Base-by-base conservation (phyloP, 1,140 invertebrate genomes). In the Xylocopa sonorina region DNA sequence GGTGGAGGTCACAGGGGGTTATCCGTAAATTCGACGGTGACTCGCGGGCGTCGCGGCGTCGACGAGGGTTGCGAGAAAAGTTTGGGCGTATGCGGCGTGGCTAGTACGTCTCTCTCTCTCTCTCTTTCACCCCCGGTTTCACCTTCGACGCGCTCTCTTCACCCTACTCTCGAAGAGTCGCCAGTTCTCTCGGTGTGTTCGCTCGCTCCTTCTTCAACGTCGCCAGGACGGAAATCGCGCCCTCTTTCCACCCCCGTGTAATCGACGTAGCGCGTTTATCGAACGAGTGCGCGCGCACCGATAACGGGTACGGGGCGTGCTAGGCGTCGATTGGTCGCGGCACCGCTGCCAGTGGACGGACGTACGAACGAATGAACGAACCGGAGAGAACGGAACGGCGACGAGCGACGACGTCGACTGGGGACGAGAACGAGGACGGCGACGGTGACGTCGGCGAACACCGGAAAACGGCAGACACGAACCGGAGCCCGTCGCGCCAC, bases 221-320 rank as follows among this genome's bases (percentile, higher is more conserved):
- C n/a, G n/a, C n/a, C n/a, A n/a, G n/a, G n/a, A n/a, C n/a, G n/a
- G n/a, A n/a, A n/a, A n/a, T n/a, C n/a, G n/a, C 80, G 78, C 71
- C 76, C 50, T 84, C 73, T 51, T 88, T 80, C 87, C 85, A 85
- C 87, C 86, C 85, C 81, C 88, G 64, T 78, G 84, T 71, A 85
- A 90, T 91, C 88, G 89, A 91, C 89, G 89, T 90, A 86, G 85
- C 88, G 90, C 91, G 87, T 91, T 89, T 93, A 93, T 93, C 92
- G 92, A 93, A 90, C 92, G 89, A 91, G 78, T 93, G 92, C 92
- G 92, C 92, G 92, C 92, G 92, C 92, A 92, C 68, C 80, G 87
- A 82, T 83, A 83, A 84, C 68, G 62, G 78, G 67, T 46, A 80
- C 71, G 85, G 86, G 85, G 85, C 82, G 75, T 83, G 79, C 84